Base-by-base conservation (phyloP, 2,797 vertebrate genomes). In the Bucorvus abyssinicus region DNA sequence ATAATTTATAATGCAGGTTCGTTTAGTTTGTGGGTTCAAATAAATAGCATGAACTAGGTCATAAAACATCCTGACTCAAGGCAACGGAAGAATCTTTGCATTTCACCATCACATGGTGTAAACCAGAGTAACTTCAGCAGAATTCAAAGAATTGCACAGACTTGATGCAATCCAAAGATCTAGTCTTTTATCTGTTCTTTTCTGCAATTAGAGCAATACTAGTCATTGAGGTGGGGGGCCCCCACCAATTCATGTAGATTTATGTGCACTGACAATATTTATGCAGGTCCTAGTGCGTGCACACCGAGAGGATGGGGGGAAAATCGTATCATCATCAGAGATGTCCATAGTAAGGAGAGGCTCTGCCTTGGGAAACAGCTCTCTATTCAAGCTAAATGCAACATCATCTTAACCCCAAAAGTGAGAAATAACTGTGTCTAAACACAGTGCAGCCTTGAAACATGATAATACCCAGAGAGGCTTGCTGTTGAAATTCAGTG, bases 1-100 rank as follows among this genome's bases (percentile, higher is more conserved):
- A 65, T 96, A 93, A 97, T 97, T 97, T 95, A 92, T 95, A 87
- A 87, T 57, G 77, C 94, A 97, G 91, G 91, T 79, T 84, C 12
- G 34, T 93, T 79, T 77, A 10, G 24, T 95, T 96, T 94, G 92
- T 94, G 92, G 90, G 61, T 69, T 44, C 95, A 97, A 96, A 98
- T 95, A 95, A 97, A 96, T 90, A 88, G 68, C 77, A 40, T 50
- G 68, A 79, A 40, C 53, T 53, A 47, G 76, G 90, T 95, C 65
- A 44, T 90, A 87, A 94, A 97, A 50, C 74, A 90, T 90, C 93
- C 77, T 77, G 95, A 38, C 36, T 91, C 3, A 27, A 89, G 91
- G 90, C 78, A 74, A 5, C 42, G 69, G 76, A 87, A 93, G 81
- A 90, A 92, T 38, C 38, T 93, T 45, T 82, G 42, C 36, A 30